Evolutionary conservation across 92 coral and sea anemone genomes (phyloP), one percentile per base, ranked within the genome.

Genomic region (Heliopora coerulea): DNA sequence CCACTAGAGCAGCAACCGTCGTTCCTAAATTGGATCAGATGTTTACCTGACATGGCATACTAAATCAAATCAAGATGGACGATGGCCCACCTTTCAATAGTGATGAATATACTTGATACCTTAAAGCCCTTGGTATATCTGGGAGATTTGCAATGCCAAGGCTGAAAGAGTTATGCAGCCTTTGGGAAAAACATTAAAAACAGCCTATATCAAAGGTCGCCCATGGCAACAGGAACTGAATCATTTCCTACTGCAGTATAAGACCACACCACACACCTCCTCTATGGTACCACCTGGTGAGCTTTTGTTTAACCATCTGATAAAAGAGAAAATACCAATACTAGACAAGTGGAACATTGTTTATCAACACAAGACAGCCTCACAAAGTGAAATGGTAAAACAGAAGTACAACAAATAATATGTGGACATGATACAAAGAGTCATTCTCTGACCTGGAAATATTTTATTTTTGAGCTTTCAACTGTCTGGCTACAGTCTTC

Each of bases 1-100:
- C 60, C 9, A 54, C 60, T 9, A 54, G 19, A 54, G 60, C 24
- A 27, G 12, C 60, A 8, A 59, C 65, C 12, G 39, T 59, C 3
- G 35, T 59, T 9, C 65, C 65, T 24, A 59, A 59, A 18, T 15
- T 27, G 41, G 65, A 27, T 27, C 33, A n/a, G n/a, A n/a, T n/a
- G n/a, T 59, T 59, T n/a, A 19, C 65, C 24, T 24, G 25, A 9
- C 65, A 59, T 59, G 65, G 65, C 12, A 4, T 59, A 15, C 65
- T 19, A 27, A 59, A 0, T 13, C 34, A 24, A 59, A 59, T 59
- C 7, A 59, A 59, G 35, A 12, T 21, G 9, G 65, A 59, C 41
- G 29, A 59, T 59, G 65, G 41, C 0, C 41, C 65, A 24, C 65
- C 65, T 0, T 59, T 19, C 19, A 59, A 29, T 59, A 29, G 65